Percentiles rank a stretch among this genome's conserved stretches.
These are phyloP conservation scores for Tupiocoris notatus DNA, from an alignment of 2,888 invertebrate genomes.

Conservation along the genomic window DNA sequence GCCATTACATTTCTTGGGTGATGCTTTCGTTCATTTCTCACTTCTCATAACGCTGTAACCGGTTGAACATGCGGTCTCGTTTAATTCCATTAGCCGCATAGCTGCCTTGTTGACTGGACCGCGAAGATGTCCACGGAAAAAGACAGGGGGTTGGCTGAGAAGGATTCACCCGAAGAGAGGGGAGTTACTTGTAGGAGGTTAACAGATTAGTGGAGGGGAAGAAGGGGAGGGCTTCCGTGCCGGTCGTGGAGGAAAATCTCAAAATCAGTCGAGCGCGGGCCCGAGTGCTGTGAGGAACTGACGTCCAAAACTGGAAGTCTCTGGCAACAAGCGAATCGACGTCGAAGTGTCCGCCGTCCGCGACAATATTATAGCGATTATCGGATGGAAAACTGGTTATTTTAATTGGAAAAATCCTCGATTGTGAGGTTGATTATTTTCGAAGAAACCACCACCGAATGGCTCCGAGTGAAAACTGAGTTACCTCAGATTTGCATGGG, in stretches of 20 bases:
- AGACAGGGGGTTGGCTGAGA: background rate
- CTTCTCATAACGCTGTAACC: too few species aligned
- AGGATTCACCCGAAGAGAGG: background rate
- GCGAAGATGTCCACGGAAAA: too few species aligned
- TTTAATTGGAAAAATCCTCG: too few species aligned
- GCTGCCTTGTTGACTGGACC: too few species aligned
- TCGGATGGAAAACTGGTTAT: too few species aligned
- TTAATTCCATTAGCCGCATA: too few species aligned
- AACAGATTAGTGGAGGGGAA: background rate
- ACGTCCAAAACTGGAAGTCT: background rate
- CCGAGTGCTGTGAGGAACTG: conserved; percentile 31
- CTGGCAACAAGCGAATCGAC: background rate
- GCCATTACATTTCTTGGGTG: too few species aligned
- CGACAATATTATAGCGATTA: too few species aligned
- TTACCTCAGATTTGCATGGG: background rate
- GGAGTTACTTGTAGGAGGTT: background rate
- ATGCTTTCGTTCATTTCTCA: too few species aligned
- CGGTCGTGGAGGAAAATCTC: conserved; percentile 26
- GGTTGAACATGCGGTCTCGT: too few species aligned
- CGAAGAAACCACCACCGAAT: too few species aligned
- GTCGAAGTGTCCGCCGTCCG: background rate
- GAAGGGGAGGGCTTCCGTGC: background rate
- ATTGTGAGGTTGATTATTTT: too few species aligned
- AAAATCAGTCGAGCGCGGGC: conserved; percentile 41
- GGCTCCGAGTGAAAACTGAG: background rate